Conservation (phyloP, 1,140 invertebrate species). For the Trachymyrmex cornetzi region DNA sequence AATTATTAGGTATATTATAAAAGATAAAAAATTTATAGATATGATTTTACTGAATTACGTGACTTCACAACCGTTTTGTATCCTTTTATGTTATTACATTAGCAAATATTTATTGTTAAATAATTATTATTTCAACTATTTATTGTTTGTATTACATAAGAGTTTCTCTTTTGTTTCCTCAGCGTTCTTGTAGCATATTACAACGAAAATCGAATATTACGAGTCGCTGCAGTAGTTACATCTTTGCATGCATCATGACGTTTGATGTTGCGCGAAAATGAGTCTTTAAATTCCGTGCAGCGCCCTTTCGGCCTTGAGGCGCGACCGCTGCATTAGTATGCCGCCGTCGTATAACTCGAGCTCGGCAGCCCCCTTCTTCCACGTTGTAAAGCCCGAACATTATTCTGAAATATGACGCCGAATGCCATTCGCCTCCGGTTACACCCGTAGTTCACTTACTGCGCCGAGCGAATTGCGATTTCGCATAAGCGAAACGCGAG, state of each 20-base stretch:
- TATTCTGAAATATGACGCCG: constrained; percentile 81
- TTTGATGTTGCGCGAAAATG: constrained; percentile 18
- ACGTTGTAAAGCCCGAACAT: constrained; percentile 73
- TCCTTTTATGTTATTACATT: background rate
- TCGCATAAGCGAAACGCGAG: constrained; percentile 61
- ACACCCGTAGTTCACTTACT: constrained; percentile 68
- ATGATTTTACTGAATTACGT: background rate
- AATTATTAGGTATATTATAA: background rate
- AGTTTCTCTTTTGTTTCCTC: background rate
- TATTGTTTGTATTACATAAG: background rate
- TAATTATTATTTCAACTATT: constrained; percentile 1
- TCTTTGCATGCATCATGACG: background rate
- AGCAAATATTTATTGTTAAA: background rate
- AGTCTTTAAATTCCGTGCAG: constrained; percentile 35
- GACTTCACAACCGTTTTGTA: background rate
- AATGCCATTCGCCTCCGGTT: constrained; percentile 79
- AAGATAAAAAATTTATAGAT: background rate
- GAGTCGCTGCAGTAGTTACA: background rate
- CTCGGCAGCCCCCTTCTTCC: constrained; percentile 58
- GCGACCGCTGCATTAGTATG: constrained; percentile 72
- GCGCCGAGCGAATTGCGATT: constrained; percentile 72
- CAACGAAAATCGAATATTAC: background rate
- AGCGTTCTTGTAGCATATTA: background rate
- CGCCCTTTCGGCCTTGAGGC: constrained; percentile 46
- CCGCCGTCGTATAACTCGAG: constrained; percentile 60